phyloP scores from a whole-genome alignment of 2,888 invertebrate genomes.

The Hoplodrina ambigua region DNA sequence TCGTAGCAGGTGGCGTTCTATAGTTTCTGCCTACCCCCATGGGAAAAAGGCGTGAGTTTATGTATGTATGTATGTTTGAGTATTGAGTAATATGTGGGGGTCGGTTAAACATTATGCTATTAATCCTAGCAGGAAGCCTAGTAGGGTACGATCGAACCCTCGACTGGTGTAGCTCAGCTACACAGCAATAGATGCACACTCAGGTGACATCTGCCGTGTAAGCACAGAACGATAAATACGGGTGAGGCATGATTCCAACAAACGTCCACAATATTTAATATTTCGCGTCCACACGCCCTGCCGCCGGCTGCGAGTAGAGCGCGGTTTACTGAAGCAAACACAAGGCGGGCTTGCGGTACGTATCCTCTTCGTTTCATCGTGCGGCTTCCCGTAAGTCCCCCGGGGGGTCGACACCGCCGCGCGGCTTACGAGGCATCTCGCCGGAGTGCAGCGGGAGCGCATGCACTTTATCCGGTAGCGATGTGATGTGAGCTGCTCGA shows the following conservation, averaged over 20 bases:
- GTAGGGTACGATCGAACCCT: too few relatives aligned
- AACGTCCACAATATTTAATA: constrained; percentile 23
- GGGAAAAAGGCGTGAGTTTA: too few relatives aligned
- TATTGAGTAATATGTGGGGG: too few relatives aligned
- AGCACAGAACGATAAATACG: not conserved
- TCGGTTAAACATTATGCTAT: too few relatives aligned
- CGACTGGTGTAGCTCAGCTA: too few relatives aligned
- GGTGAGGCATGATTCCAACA: not conserved
- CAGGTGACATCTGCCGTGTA: not conserved
- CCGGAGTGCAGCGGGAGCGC: not conserved
- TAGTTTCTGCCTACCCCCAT: too few relatives aligned
- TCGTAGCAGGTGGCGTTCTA: too few relatives aligned
- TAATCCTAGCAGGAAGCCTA: too few relatives aligned
- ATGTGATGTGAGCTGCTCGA: constrained; percentile 6
- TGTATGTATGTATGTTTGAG: too few relatives aligned
- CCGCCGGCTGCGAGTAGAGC: not conserved
- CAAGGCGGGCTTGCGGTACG: constrained; percentile 12
- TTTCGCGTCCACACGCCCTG: not conserved
- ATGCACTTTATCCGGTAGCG: constrained; percentile 5
- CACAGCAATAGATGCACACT: not conserved
- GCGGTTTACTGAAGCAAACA: constrained; percentile 8
- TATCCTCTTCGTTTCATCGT: not conserved
- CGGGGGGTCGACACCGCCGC: not conserved
- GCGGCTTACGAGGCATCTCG: not conserved
- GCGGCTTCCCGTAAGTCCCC: constrained; percentile 26